A percentile compares a stretch with the other conserved stretches of the same genome.
These are phyloP conservation scores for Trichosurus vulpecula DNA, from an alignment of 2,797 vertebrate genomes.

Conservation along the genomic window DNA sequence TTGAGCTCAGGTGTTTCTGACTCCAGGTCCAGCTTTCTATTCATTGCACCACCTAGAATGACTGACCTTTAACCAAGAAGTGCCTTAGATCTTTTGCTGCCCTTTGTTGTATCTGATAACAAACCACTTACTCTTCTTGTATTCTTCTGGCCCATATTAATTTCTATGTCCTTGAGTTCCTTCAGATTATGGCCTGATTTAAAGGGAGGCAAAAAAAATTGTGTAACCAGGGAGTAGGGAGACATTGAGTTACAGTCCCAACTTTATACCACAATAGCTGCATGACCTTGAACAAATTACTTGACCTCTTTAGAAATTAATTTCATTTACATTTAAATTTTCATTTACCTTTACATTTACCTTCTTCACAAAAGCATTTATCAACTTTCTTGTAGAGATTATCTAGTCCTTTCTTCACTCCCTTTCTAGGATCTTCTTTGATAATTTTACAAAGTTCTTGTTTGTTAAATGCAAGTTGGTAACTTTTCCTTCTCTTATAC, in stretches of 20 bases:
- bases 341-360: no score
- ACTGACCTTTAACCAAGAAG: not conserved
- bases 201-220: no score
- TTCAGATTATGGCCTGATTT: no score
- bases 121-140: not conserved
- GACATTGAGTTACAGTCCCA: not conserved
- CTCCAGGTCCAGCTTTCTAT: not conserved
- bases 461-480: conserved; percentile 98
- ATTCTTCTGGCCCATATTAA: not conserved
- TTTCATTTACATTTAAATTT: not conserved
- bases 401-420: conserved; percentile 98
- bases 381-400: conserved; percentile 99
- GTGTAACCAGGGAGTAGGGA: not conserved
- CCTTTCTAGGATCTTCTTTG: conserved; percentile 98
- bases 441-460: conserved; percentile 99
- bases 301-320: not conserved
- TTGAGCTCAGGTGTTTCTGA: not conserved
- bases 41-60: not conserved
- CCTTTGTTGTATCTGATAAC: not conserved
- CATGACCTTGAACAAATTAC: not conserved
- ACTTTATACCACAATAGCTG: not conserved
- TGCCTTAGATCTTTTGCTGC: not conserved
- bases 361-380: conserved; percentile 98
- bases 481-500: conserved; percentile 97
- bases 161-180: not conserved